A percentile compares a stretch with the other conserved stretches of the same genome.
Conservation (phyloP, 2,113 vertebrate species). For the Origma solitaria region DNA sequence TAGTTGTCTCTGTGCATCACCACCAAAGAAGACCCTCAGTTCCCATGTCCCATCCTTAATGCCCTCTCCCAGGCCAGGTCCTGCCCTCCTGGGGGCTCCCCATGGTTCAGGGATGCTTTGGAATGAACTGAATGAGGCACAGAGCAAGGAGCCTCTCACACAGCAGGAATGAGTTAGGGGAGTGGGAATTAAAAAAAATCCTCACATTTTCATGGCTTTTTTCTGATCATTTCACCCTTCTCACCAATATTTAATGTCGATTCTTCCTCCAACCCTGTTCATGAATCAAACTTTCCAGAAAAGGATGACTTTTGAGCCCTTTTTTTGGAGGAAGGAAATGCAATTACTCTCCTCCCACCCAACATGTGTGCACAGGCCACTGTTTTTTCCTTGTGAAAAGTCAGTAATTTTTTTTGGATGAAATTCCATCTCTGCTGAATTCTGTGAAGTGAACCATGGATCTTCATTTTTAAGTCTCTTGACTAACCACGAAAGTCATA, state of each 20-base stretch:
- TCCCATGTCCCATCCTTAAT: not conserved
- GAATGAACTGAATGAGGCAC: not conserved
- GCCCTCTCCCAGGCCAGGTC: not conserved
- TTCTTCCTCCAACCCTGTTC: not conserved
- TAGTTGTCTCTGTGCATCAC: not conserved
- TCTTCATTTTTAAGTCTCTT: not conserved
- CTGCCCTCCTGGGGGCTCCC: not conserved
- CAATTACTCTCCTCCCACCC: not conserved
- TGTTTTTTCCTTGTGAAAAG: not conserved
- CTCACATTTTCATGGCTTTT: not conserved
- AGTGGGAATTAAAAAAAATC: not conserved
- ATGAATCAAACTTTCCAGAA: not conserved
- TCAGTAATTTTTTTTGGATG: not conserved
- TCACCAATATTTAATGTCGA: not conserved
- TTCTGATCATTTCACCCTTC: not conserved
- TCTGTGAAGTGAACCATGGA: not conserved
- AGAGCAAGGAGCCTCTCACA: not conserved
- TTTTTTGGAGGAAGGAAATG: not conserved
- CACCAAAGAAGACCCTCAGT: not conserved
- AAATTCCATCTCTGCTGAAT: not conserved
- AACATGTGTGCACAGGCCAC: not conserved
- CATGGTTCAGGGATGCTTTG: accelerated
- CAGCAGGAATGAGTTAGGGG: not conserved
- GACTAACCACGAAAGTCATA: not conserved
- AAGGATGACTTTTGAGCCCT: not conserved